A percentile compares a stretch with the other conserved stretches of the same genome.
Evolutionary conservation across 92 coral and sea anemone species (phyloP).

Genomic region (Blastomussa wellsi): DNA sequence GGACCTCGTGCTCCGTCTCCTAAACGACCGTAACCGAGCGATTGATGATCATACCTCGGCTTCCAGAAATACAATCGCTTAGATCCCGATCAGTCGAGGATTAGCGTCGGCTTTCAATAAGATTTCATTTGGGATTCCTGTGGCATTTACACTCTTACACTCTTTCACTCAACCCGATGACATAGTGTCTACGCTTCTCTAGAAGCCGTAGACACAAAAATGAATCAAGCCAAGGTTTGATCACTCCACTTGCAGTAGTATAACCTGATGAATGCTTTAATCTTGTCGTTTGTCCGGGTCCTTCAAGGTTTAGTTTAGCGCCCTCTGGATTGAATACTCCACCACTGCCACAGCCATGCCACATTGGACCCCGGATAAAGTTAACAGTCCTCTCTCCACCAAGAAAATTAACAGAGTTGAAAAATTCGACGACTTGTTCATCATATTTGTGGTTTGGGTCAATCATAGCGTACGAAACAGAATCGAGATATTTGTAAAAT

Average conservation of each 20-base stretch:
- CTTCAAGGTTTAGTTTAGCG: constrained; percentile 52
- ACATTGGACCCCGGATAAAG: constrained; percentile 64
- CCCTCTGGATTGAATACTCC: constrained; percentile 40
- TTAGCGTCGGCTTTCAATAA: no score
- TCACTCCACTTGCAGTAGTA: constrained; percentile 40
- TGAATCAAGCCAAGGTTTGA: constrained; percentile 53
- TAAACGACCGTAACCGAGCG: no score
- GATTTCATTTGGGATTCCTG: no score
- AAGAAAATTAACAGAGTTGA: constrained; percentile 41
- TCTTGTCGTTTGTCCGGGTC: constrained; percentile 57
- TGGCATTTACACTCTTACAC: no score
- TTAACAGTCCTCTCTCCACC: constrained; percentile 60
- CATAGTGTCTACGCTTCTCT: no score
- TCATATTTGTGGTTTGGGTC: constrained; percentile 50
- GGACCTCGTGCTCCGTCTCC: no score
- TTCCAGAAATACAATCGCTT: no score
- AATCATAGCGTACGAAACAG: constrained; percentile 21
- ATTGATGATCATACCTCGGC: no score
- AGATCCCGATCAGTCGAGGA: no score
- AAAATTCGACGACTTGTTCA: constrained; percentile 42
- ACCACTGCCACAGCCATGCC: constrained; percentile 48
- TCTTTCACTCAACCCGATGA: no score
- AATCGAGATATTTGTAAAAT: constrained; percentile 46
- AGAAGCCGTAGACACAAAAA: no score
- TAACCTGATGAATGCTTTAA: constrained; percentile 43